phyloP scores from a whole-genome alignment of 2,888 invertebrate species.

The Allophyes oxyacanthae region DNA sequence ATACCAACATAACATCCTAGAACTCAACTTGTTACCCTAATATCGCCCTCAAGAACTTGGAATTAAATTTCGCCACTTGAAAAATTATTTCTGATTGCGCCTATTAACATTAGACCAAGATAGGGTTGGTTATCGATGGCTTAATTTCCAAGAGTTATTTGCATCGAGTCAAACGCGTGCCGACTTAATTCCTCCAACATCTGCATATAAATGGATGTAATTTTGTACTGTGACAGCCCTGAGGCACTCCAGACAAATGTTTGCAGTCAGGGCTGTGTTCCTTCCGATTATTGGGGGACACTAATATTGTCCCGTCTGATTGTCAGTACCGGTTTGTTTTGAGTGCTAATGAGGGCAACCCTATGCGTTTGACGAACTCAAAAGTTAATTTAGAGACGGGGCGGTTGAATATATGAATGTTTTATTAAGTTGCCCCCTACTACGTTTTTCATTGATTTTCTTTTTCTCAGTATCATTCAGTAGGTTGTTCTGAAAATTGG shows the following conservation, averaged over 20 bases:
- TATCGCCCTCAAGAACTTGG: conserved; percentile 44
- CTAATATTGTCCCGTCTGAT: conserved; percentile 54
- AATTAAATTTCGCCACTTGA: conserved; percentile 60
- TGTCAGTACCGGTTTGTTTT: conserved; percentile 63
- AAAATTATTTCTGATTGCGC: conserved; percentile 58
- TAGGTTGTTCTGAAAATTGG: conserved; percentile 55
- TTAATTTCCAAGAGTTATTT: conserved; percentile 86
- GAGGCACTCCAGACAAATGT: conserved; percentile 80
- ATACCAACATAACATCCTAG: conserved; percentile 29
- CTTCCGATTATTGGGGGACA: conserved; percentile 51
- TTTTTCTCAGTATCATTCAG: conserved; percentile 30
- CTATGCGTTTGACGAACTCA: conserved; percentile 68
- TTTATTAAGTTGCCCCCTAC: conserved; percentile 59
- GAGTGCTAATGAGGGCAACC: conserved; percentile 69
- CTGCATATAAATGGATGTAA: conserved; percentile 87
- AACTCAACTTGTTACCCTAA: conserved; percentile 39
- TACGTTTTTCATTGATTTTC: conserved; percentile 47
- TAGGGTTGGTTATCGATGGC: conserved; percentile 78
- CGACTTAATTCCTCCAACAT: conserved; percentile 76
- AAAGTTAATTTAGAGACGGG: conserved; percentile 66
- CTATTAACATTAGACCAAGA: conserved; percentile 56
- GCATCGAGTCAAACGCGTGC: conserved; percentile 77
- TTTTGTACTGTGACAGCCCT: conserved; percentile 84
- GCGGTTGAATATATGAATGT: conserved; percentile 68
- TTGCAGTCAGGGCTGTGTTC: conserved; percentile 68